Evolutionary conservation across 2,888 invertebrate genomes (phyloP), one percentile per base, ranked within the genome.

Genomic region (Amphiduros pacificus): DNA sequence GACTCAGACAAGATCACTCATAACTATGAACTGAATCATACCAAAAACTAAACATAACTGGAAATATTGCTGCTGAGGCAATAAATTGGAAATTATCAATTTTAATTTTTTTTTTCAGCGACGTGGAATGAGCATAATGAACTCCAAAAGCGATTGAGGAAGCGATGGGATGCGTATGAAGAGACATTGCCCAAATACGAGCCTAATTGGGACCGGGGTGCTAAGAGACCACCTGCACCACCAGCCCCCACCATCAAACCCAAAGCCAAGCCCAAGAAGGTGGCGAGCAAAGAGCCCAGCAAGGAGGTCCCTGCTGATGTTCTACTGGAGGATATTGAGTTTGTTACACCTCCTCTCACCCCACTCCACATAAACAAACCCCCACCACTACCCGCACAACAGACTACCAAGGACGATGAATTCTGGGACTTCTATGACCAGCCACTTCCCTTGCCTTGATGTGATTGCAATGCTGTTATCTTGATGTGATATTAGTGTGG

Each of bases 381-480:
- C 14, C 48, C 60, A 44, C 60, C 60, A 2, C 6, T n/a, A 3
- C 53, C 53, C 3, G 29, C 53, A 20, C 14, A 29, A 20, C 17
- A 4, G 2, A n/a, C n/a, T n/a, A n/a, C n/a, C n/a, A 28, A 36
- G n/a, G 49, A 55, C 26, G 55, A 60, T 55, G 55, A 48, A 20
- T 60, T 60, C n/a, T 60, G 60, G 60, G 51, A 60, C 48, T 60
- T 60, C 27, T 60, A 60, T 28, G 27, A 55, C 27, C 55, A 60
- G 49, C 55, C 6, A 48, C 14, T 55, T n/a, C 60, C 60, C 11
- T 44, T 59, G 28, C 59, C 59, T 1, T 59, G 41, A 50, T 36
- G 29, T 41, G 36, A n/a, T n/a, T n/a, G n/a, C n/a, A n/a, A n/a
- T n/a, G n/a, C n/a, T n/a, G n/a, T n/a, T n/a, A n/a, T n/a, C n/a